Evolutionary conservation across 2,797 vertebrate species (phyloP).

Genomic region (Aldrovandia affinis): DNA sequence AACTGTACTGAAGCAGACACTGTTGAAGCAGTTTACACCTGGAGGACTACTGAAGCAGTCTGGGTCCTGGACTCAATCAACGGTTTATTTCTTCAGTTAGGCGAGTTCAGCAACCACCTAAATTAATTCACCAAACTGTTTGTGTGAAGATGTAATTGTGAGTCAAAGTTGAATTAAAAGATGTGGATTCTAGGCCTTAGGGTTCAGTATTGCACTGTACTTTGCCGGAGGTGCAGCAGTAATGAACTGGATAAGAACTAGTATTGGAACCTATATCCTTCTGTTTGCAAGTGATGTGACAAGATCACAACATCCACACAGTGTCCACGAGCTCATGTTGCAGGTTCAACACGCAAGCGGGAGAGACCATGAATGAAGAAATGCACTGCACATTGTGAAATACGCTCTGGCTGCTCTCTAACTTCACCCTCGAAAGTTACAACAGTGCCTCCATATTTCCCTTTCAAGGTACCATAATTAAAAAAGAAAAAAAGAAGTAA

Average conservation of each 20-base stretch:
- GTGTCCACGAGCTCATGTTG: neutral
- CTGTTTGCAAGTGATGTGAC: neutral
- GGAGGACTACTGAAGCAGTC: too few species aligned
- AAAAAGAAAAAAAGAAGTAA: too few species aligned
- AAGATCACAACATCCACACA: neutral
- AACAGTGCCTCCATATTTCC: neutral
- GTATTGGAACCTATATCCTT: neutral
- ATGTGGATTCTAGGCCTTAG: too few species aligned
- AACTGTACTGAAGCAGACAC: too few species aligned
- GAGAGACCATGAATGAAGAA: neutral
- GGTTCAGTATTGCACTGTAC: neutral
- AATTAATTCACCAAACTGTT: too few species aligned
- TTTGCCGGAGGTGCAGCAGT: neutral
- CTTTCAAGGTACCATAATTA: constrained; percentile 56
- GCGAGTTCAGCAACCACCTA: too few species aligned
- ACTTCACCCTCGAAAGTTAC: neutral
- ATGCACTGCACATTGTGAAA: too few species aligned
- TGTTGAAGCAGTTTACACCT: too few species aligned
- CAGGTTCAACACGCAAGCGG: neutral
- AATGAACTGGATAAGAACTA: neutral
- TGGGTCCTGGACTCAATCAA: too few species aligned
- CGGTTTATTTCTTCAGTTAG: too few species aligned
- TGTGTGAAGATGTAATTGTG: too few species aligned
- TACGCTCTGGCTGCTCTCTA: neutral
- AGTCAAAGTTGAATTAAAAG: too few species aligned